Evolutionary conservation across 2,888 invertebrate species (phyloP).

Genomic region (Boloria selene): DNA sequence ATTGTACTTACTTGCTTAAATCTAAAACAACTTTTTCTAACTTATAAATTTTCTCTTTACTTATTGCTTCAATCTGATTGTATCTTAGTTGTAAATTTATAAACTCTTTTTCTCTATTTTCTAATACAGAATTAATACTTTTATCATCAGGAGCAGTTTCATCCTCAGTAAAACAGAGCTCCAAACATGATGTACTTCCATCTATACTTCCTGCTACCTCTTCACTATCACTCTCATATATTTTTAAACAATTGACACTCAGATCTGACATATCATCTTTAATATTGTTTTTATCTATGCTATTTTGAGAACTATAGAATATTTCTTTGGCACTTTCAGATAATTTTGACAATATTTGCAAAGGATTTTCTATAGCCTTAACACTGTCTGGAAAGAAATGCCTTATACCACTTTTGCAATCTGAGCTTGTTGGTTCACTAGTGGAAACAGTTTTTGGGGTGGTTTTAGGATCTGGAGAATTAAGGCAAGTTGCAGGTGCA

Average conservation of each 20-base stretch:
- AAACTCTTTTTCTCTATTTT: constrained; percentile 74
- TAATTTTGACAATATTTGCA: constrained; percentile 72
- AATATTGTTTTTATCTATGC: constrained; percentile 67
- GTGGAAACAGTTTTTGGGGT: constrained; percentile 59
- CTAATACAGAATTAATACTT: constrained; percentile 58
- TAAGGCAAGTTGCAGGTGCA: constrained; percentile 84
- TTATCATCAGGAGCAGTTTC: constrained; percentile 69
- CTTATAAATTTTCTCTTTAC: constrained; percentile 74
- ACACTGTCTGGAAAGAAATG: constrained; percentile 78
- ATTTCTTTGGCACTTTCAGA: constrained; percentile 80
- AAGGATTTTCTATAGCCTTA: constrained; percentile 71
- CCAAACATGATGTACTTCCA: constrained; percentile 75
- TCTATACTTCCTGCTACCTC: constrained; percentile 74
- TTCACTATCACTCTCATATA: constrained; percentile 78
- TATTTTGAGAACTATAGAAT: constrained; percentile 70
- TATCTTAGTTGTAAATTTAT: constrained; percentile 80
- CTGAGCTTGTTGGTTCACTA: constrained; percentile 75
- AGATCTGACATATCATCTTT: constrained; percentile 72
- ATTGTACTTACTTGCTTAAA: constrained; percentile 82
- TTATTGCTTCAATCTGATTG: constrained; percentile 67
- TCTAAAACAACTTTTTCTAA: constrained; percentile 82
- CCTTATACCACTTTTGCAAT: constrained; percentile 64
- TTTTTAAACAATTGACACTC: constrained; percentile 72
- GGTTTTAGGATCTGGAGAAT: constrained; percentile 79
- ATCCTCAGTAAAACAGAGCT: constrained; percentile 77